Evolutionary conservation across 2,113 vertebrate species (phyloP), one percentile per base, ranked within the genome.

Genomic region (Callorhinus ursinus): DNA sequence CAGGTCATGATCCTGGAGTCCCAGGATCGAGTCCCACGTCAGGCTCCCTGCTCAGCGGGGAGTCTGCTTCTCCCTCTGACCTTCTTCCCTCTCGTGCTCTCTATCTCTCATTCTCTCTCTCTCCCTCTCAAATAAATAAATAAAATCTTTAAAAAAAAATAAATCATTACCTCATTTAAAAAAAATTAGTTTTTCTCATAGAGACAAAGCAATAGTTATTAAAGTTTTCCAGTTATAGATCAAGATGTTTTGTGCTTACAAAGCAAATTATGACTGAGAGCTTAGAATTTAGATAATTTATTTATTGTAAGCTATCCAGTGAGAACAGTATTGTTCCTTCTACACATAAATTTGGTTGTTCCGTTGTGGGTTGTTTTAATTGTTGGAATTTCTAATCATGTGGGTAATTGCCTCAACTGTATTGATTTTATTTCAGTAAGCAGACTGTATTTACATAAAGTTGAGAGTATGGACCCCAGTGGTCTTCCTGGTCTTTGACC

Each of bases 121-220:
- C n/a, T n/a, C n/a, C n/a, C n/a, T n/a, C n/a, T n/a, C n/a, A n/a
- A n/a, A n/a, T n/a, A n/a, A n/a, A n/a, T n/a, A n/a, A n/a, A n/a
- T n/a, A n/a, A n/a, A n/a, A n/a, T n/a, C n/a, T n/a, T n/a, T n/a
- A n/a, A n/a, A n/a, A n/a, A n/a, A n/a, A n/a, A n/a, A n/a, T 53
- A 90, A 93, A 39, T 88, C 55, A 90, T 83, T 83, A 85, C 63
- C 57, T 92, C 49, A 59, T 92, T 88, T 86, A n/a, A 28, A 0
- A 19, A 65, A 81, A 74, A 79, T 85, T 94, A 24, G 26, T 90
- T 88, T 97, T 94, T 79, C 49, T 59, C 28, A 6, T 59, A 0
- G 46, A 71, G 65, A 82, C 21, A 90, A 82, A 94, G 65, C 26
- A 65, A 53, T 36, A 71, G 33, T 89, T 82, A 83, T 10, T 92